Evolutionary conservation across 2,113 vertebrate species (phyloP).

Genomic region (Gambusia affinis): DNA sequence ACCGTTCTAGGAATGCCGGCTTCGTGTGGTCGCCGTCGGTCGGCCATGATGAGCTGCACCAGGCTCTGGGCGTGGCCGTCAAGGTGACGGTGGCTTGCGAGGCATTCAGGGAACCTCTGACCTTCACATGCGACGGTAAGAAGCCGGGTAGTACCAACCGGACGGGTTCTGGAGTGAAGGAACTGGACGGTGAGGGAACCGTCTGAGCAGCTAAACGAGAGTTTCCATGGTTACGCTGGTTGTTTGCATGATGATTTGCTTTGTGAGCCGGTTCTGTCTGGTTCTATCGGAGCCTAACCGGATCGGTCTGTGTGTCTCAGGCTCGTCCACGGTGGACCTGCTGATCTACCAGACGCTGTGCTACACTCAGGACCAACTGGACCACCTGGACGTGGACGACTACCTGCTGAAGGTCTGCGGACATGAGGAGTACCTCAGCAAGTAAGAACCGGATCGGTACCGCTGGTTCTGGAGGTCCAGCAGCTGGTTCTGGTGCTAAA

Average conservation of each 20-base stretch:
- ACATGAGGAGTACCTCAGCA: constrained; percentile 87
- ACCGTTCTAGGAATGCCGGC: constrained; percentile 80
- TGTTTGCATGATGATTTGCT: background rate
- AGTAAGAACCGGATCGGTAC: constrained; percentile 79
- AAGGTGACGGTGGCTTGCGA: constrained; percentile 89
- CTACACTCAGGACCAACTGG: constrained; percentile 90
- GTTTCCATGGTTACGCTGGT: background rate
- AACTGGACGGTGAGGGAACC: too few species aligned
- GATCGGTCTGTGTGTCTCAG: constrained; percentile 63
- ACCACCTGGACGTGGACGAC: constrained; percentile 79
- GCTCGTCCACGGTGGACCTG: constrained; percentile 92
- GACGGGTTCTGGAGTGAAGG: background rate
- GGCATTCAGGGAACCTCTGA: constrained; percentile 87
- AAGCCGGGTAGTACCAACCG: background rate
- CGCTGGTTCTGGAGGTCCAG: background rate
- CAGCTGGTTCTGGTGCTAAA: background rate
- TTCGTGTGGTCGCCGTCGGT: constrained; percentile 88
- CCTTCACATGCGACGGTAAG: constrained; percentile 96
- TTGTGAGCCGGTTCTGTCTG: background rate
- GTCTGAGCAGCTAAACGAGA: too few species aligned
- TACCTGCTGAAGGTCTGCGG: constrained; percentile 81
- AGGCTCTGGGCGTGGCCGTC: constrained; percentile 85
- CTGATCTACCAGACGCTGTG: constrained; percentile 95
- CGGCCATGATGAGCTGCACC: constrained; percentile 84
- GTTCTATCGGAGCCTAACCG: background rate